Evolutionary conservation across 2,888 invertebrate genomes (phyloP).

Genomic region (Flexamia atlantica): DNA sequence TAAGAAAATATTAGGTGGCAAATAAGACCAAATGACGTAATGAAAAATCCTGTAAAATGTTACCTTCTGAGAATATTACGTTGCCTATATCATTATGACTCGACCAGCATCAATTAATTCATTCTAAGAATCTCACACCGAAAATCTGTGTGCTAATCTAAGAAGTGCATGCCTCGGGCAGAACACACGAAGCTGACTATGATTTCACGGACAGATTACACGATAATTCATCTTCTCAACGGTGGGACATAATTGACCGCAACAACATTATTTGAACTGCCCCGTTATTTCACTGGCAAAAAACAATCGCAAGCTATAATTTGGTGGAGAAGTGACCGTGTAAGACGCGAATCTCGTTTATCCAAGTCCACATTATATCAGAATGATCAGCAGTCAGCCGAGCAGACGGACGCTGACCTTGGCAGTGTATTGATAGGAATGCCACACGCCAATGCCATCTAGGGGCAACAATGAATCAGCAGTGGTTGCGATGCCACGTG

Average conservation of each 20-base stretch:
- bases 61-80: too few relatives aligned
- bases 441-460: constrained; percentile 22
- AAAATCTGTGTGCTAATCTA: too few relatives aligned
- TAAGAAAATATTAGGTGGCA: too few relatives aligned
- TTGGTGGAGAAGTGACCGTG: neutral
- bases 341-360: neutral
- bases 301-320: neutral
- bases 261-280: neutral
- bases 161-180: too few relatives aligned
- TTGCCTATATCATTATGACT: too few relatives aligned
- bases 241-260: neutral
- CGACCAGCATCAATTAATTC: too few relatives aligned
- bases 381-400: neutral
- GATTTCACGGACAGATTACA: neutral
- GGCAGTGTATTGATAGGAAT: constrained; percentile 20
- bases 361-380: neutral
- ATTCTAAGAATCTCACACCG: too few relatives aligned
- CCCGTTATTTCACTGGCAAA: neutral
- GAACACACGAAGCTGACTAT: too few relatives aligned
- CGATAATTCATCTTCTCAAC: neutral
- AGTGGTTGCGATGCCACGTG: neutral
- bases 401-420: constrained; percentile 15
- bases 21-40: too few relatives aligned
- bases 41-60: too few relatives aligned
- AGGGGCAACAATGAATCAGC: constrained; percentile 24